These are phyloP conservation scores for Eudasyphora cyanicolor DNA, from an alignment of 2,888 invertebrate species.

Conservation along the genomic window DNA sequence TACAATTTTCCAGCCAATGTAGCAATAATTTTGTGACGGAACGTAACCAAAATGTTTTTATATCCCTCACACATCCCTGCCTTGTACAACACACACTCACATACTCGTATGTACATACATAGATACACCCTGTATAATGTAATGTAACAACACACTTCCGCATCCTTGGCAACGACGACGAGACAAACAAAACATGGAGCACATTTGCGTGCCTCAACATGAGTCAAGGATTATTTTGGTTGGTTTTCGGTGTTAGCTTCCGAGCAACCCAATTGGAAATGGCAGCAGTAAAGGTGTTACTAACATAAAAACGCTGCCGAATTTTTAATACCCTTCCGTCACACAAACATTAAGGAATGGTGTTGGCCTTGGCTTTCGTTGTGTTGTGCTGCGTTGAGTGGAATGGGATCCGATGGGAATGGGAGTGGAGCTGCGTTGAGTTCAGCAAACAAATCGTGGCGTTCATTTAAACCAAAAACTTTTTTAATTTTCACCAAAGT, in stretches of 20 bases:
- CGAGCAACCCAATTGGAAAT: not conserved
- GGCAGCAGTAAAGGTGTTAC: not conserved
- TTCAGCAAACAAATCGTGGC: not conserved
- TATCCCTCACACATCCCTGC: not conserved
- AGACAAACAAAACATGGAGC: not conserved
- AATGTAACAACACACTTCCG: no score
- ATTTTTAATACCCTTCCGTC: not conserved
- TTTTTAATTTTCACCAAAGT: slow-evolving; percentile 10
- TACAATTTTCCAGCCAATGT: slow-evolving; percentile 65
- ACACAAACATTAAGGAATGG: not conserved
- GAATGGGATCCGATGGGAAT: no score
- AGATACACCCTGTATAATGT: no score
- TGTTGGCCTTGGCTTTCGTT: not conserved
- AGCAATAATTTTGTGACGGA: slow-evolving; percentile 42
- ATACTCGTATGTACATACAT: not conserved
- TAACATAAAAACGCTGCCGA: not conserved
- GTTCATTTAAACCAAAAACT: slow-evolving; percentile 10
- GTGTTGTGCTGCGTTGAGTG: not conserved
- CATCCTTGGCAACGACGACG: no score
- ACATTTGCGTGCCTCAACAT: not conserved
- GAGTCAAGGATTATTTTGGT: not conserved
- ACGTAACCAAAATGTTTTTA: slow-evolving; percentile 8
- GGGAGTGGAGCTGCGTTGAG: not conserved
- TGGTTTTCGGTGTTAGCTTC: no score
- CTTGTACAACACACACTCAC: not conserved